Evolutionary conservation across 2,888 invertebrate genomes (phyloP), one percentile per base, ranked within the genome.

Genomic region (Eupithecia exiguata): DNA sequence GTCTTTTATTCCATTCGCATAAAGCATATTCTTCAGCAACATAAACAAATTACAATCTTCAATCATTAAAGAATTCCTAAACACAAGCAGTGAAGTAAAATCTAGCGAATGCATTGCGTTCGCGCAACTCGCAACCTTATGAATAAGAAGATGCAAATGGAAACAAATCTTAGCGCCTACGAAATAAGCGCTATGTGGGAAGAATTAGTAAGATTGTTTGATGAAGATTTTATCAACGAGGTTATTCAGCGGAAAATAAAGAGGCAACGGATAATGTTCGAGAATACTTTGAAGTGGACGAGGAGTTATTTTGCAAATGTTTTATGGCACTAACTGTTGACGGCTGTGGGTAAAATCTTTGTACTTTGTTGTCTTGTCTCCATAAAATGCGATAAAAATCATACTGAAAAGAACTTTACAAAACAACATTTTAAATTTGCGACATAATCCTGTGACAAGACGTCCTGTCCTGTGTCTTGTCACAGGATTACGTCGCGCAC

Each of bases 141-240:
- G 12, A 76, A 74, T 18, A 6, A 61, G 38, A 67, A 71, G 66
- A 49, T 71, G 74, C 76, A 79, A 73, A 73, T 72, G 25, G 83
- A 80, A 81, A 77, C 74, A 69, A 71, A n/a, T 74, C 76, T 76
- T 84, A 80, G 72, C 0, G 0, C 53, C 43, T 69, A 38, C 40
- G 12, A 30, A 75, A 81, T 84, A 81, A 71, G 77, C 69, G 68
- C 72, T 63, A 61, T 53, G 38, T 77, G 21, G 2, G 70, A 71
- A 30, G 63, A 61, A 53, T 69, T 63, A 53, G 30, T 46, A 74
- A 69, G 58, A 40, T 74, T 69, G 78, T 79, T 75, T 75, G 77
- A 73, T 77, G 74, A 68, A 82, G 86, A 86, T 87, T 81, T 86
- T 86, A 86, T 86, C 86, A 84, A 80, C 83, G 83, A 87, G 87